phyloP scores from a whole-genome alignment of 2,797 vertebrate genomes.

The Cryptoblepharus egeriae region DNA sequence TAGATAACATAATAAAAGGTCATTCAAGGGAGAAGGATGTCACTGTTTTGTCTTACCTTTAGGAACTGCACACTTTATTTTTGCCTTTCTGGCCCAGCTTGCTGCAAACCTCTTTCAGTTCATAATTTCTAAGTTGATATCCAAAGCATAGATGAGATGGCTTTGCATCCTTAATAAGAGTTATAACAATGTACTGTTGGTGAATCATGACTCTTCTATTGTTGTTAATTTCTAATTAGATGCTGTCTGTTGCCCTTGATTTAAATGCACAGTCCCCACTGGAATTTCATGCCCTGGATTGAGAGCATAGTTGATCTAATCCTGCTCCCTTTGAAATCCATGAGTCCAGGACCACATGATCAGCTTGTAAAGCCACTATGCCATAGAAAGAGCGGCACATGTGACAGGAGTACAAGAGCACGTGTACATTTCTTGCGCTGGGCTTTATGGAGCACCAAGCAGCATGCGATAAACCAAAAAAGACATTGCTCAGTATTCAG shows the following conservation, averaged over 20 bases:
- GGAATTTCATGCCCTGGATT: conserved; percentile 10
- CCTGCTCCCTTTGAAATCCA: conserved; percentile 28
- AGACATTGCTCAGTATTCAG: conserved; percentile 51
- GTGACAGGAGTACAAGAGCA: conserved; percentile 16
- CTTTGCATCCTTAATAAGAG: conserved; percentile 39
- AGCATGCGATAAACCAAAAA: conserved; percentile 46
- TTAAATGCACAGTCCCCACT: conserved; percentile 26
- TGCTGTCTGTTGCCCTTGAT: conserved; percentile 20
- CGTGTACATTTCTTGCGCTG: conserved; percentile 20
- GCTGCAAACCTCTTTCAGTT: conserved; percentile 13
- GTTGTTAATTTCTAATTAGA: conserved; percentile 26
- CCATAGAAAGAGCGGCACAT: conserved; percentile 33
- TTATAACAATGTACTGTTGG: conserved; percentile 31
- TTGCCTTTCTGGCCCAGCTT: conserved; percentile 16
- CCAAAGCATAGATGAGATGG: conserved; percentile 30
- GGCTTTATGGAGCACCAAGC: conserved; percentile 28
- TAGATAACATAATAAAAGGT: not conserved
- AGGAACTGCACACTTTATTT: not conserved
- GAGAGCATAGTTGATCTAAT: conserved; percentile 34
- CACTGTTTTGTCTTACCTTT: not conserved
- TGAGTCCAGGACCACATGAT: not conserved
- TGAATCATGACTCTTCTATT: conserved; percentile 34
- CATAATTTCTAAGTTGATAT: conserved; percentile 31
- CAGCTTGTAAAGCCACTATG: conserved; percentile 4
- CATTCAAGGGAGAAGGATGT: conserved; percentile 5